Percentiles rank a stretch among this genome's conserved stretches.
Conservation (phyloP, 1,140 invertebrate species). For the Antheraea pernyi region DNA sequence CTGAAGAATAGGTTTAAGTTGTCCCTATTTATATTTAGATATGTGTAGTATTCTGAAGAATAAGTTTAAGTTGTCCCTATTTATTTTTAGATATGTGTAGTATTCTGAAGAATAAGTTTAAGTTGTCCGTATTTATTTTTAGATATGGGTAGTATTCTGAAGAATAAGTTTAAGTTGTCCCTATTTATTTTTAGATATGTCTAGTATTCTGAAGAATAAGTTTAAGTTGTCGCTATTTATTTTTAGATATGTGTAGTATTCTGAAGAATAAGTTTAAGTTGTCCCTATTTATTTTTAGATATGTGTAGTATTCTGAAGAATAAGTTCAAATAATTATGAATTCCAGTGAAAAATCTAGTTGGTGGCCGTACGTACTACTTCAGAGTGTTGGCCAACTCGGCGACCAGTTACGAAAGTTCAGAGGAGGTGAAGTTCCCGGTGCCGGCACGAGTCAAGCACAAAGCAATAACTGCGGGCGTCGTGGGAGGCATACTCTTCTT, state of each 20-base stretch:
- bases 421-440: constrained; percentile 93
- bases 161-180: too few relatives aligned
- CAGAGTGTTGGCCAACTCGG: constrained; percentile 91
- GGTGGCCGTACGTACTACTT: constrained; percentile 94
- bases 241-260: too few relatives aligned
- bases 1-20: neutral
- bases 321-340: neutral
- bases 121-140: neutral
- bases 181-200: too few relatives aligned
- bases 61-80: too few relatives aligned
- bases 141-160: too few relatives aligned
- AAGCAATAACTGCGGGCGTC: constrained; percentile 95
- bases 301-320: neutral
- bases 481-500: constrained; percentile 97
- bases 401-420: constrained; percentile 89
- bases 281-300: too few relatives aligned
- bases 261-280: too few relatives aligned
- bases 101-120: neutral
- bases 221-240: too few relatives aligned
- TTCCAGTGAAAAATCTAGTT: constrained; percentile 92
- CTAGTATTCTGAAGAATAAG: too few relatives aligned
- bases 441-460: constrained; percentile 92
- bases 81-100: too few relatives aligned
- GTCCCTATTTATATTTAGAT: too few relatives aligned
- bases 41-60: neutral